These are phyloP conservation scores for Arion vulgaris DNA, from an alignment of 1,140 invertebrate genomes.

Conservation along the genomic window DNA sequence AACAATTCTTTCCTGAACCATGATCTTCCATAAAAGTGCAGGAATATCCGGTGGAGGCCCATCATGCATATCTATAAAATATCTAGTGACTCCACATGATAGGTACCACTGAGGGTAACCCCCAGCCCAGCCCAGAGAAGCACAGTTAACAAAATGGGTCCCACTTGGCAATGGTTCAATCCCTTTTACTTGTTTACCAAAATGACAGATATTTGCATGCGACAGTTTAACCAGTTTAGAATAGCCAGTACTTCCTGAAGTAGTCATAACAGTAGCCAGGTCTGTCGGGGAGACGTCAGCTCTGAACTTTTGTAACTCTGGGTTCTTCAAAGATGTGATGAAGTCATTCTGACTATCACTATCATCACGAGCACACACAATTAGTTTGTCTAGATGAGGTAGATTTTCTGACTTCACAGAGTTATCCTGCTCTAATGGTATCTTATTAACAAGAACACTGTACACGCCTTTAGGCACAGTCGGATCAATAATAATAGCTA, in stretches of 20 bases:
- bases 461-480: conserved; percentile 8
- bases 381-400: conserved; percentile 24
- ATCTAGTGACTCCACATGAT: conserved; percentile 36
- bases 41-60: conserved; percentile 33
- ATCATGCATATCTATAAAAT: conserved; percentile 38
- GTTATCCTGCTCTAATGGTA: not conserved
- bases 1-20: conserved; percentile 37
- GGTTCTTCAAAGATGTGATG: not conserved
- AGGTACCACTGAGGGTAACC: conserved; percentile 47
- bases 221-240: conserved; percentile 42
- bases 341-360: conserved; percentile 29
- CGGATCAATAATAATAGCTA: conserved; percentile 38
- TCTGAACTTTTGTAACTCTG: not conserved
- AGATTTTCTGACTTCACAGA: conserved; percentile 17
- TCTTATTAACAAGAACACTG: conserved; percentile 11
- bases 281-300: conserved; percentile 31
- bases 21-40: conserved; percentile 32
- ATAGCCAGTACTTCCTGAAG: conserved; percentile 46
- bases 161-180: conserved; percentile 33
- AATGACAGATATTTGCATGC: conserved; percentile 36
- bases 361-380: conserved; percentile 17
- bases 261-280: conserved; percentile 40
- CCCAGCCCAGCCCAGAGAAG: conserved; percentile 45
- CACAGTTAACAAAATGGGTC: conserved; percentile 38
- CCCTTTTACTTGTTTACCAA: conserved; percentile 39